phyloP scores from a whole-genome alignment of 2,888 invertebrate species.

The Amphipoea oculea region DNA sequence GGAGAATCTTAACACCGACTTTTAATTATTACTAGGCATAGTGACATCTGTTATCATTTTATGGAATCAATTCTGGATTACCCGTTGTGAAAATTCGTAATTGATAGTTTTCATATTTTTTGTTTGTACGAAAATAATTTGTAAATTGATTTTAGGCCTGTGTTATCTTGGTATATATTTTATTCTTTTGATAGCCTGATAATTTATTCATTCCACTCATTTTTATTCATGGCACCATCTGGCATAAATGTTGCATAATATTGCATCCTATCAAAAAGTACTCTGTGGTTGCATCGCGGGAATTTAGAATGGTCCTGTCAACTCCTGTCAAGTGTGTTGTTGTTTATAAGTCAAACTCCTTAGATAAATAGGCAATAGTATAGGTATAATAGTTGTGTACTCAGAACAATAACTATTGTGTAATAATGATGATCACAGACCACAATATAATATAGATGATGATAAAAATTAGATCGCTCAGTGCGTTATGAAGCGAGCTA shows the following conservation, averaged over 20 bases:
- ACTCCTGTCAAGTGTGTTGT: conserved; percentile 10
- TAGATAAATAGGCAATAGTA: not conserved
- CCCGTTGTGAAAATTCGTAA: conserved; percentile 28
- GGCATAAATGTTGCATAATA: not conserved
- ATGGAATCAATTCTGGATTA: conserved; percentile 45
- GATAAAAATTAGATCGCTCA: not conserved
- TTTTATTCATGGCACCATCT: conserved; percentile 29
- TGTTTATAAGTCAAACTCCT: not conserved
- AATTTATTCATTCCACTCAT: not conserved
- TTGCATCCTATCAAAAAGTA: no score
- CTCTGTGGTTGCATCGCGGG: conserved; percentile 26
- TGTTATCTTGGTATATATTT: not conserved
- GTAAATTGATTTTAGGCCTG: not conserved
- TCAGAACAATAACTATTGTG: no score
- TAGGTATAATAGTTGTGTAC: not conserved
- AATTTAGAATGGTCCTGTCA: conserved; percentile 40
- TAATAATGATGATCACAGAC: not conserved
- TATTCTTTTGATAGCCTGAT: not conserved
- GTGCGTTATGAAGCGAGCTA: not conserved
- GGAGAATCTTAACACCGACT: conserved; percentile 78
- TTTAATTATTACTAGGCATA: conserved; percentile 71
- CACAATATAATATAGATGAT: no score
- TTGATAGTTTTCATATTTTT: not conserved
- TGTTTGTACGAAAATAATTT: not conserved
- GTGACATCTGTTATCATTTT: conserved; percentile 82